Evolutionary conservation across 2,888 invertebrate species (phyloP), one percentile per base, ranked within the genome.

Genomic region (Smittia aterrima): DNA sequence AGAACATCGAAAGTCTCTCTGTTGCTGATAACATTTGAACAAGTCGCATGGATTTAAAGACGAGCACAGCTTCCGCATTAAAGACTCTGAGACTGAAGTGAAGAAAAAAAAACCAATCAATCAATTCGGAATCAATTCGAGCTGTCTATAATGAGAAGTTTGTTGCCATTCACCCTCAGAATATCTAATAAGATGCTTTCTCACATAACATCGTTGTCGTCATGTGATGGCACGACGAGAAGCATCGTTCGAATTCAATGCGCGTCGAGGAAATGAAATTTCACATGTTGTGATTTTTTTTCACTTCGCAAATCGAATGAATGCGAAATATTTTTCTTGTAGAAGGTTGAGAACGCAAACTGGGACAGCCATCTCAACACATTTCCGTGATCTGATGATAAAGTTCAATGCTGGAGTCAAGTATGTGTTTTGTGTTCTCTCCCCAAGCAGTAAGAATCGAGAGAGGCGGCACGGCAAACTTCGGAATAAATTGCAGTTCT

Each of bases 401-500:
- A 58, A 58, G 58, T 58, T 58, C 58, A 58, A n/a, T 18, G 58
- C n/a, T 22, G 22, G 22, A 58, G 58, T 58, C 58, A 58, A 58
- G 22, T 58, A 13, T 58, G 58, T 58, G 58, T 58, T 58, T 2
- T 20, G 22, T 58, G 6, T 58, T 58, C 22, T 22, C 47, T 16
- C 16, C 47, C 47, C 13, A 38, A 38, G 38, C 38, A 16, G 47
- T 11, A 47, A 16, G 20, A 18, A 58, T 58, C 9, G 20, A 58
- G 9, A 47, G 9, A 47, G 47, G 11, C 47, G 16, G 16, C 47
- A n/a, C 16, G 47, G 47, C 11, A 68, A 71, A 71, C 18, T 71
- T 71, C 47, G 25, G 70, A 71, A 71, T 71, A 71, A 71, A 71
- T 71, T 71, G 70, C 70, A 71, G 70, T 53, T 47, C n/a, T 32